phyloP scores from a whole-genome alignment of 1,140 invertebrate species.

The Apis mellifera region Amel_HAv3.1 CM009939.2:6594001-6594500 shows the following conservation, averaged over 20 bases:
- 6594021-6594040: constrained; percentile 84
- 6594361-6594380: background rate
- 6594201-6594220: background rate
- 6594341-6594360: background rate
- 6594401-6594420: background rate
- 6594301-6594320: constrained; percentile 25
- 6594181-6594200: constrained; percentile 6
- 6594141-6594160: background rate
- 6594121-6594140: background rate
- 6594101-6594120: background rate
- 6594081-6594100: background rate
- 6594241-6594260: constrained; percentile 37
- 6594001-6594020: constrained; percentile 89
- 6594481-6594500: constrained; percentile 73
- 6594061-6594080: constrained; percentile 44
- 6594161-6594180: background rate
- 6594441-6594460: constrained; percentile 10
- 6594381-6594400: constrained; percentile 5
- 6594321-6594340: background rate
- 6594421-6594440: background rate
- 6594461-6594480: constrained; percentile 43
- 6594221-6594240: constrained; percentile 36
- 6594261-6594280: constrained; percentile 30
- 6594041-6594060: constrained; percentile 72
- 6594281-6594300: constrained; percentile 34